phyloP scores from a whole-genome alignment of 2,797 vertebrate genomes.

The Manis javanica region DNA sequence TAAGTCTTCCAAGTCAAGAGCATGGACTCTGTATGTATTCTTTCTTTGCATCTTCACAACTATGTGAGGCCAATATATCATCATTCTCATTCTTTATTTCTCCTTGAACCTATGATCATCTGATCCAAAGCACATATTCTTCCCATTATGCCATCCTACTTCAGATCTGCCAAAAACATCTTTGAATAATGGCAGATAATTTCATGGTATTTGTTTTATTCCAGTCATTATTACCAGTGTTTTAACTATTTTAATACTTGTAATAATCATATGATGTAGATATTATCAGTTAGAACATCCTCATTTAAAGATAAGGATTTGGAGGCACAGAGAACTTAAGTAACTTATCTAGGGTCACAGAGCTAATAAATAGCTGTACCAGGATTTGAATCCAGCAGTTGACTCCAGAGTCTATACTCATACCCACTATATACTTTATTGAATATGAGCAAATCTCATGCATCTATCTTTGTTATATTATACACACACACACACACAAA shows the following conservation, averaged over 20 bases:
- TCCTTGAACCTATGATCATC: not conserved
- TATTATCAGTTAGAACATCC: not conserved
- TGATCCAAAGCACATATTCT: not conserved
- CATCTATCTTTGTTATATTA: not conserved
- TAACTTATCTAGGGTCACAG: not conserved
- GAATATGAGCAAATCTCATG: not conserved
- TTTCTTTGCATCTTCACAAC: not conserved
- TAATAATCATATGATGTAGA: not conserved
- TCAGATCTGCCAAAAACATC: not conserved
- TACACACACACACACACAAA: too few species aligned
- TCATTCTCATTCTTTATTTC: not conserved
- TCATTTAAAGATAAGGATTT: not conserved
- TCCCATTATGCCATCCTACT: not conserved
- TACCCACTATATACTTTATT: not conserved
- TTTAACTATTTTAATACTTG: not conserved
- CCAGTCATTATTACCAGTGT: not conserved
- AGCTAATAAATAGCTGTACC: not conserved
- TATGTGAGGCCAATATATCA: not conserved
- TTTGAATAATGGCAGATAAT: slow-evolving; percentile 4
- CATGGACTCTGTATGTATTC: not conserved
- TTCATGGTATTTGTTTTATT: not conserved
- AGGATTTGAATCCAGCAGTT: not conserved
- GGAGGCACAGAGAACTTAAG: not conserved
- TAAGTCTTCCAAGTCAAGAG: too few species aligned
- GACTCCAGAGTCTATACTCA: not conserved